Evolutionary conservation across 1,140 invertebrate genomes (phyloP), one percentile per base, ranked within the genome.

Genomic region (Aphelenchoides besseyi): DNA sequence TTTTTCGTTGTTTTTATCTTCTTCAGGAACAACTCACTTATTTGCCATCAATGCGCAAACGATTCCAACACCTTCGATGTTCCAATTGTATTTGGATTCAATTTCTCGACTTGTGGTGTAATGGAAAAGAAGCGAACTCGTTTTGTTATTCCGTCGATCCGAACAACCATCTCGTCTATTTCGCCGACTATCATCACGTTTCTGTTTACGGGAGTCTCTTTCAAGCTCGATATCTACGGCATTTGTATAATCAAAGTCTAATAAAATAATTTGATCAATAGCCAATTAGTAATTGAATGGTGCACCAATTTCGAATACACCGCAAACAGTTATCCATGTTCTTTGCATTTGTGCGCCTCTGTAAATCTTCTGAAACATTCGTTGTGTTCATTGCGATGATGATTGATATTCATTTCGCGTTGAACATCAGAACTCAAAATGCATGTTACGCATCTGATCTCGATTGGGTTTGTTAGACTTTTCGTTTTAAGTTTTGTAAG

Each of bases 171-270:
- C 18, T 59, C 5, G 55, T 18, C 23, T 8, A 8, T 59, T 59
- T 59, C 18, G 55, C 55, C 55, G 55, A 59, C 55, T 59, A 8
- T 59, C 55, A 59, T 59, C 55, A 59, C 18, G 55, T 59, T 5
- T 59, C 55, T 33, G 55, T 59, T 33, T 59, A 8, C 55, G 55
- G 55, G 12, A 8, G 5, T 33, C 5, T 59, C 5, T 29, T 59
- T 59, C 18, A 8, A 33, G 55, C 26, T 8, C 5, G 23, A 8
- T 18, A 59, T 33, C 5, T 59, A 23, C 55, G 55, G 55, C 37
- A 41, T 8, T n/a, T 41, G 5, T 41, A 41, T n/a, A n/a, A 41
- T 41, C 37, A 41, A 41, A 8, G n/a, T 41, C 5, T 8, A 5
- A 41, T 5, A 41, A 41, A 5, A 41, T n/a, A 41, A 8, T 41